These are phyloP conservation scores for Actenoides lindsayi DNA, from an alignment of 2,113 vertebrate genomes.

Conservation along the genomic window DNA sequence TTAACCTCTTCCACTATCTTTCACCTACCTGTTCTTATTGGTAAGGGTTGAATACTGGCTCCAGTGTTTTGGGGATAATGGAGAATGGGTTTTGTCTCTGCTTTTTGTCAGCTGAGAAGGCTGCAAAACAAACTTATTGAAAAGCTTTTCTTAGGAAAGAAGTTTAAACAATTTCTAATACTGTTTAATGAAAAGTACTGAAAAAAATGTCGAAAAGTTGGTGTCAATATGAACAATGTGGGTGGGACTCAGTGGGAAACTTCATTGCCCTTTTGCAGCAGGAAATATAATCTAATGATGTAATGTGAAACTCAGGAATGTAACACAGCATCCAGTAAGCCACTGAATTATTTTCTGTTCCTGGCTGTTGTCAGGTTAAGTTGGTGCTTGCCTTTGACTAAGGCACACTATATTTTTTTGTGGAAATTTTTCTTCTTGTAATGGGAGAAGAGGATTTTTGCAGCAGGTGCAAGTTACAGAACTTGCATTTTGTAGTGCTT, in stretches of 20 bases:
- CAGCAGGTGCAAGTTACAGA: neutral
- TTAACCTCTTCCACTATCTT: neutral
- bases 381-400: neutral
- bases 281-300: constrained; percentile 46
- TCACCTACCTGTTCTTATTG: neutral
- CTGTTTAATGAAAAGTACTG: neutral
- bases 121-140: neutral
- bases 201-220: neutral
- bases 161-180: neutral
- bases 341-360: constrained; percentile 19
- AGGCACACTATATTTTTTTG: neutral
- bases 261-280: constrained; percentile 8
- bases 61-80: neutral
- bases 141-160: neutral
- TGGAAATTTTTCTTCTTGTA: neutral
- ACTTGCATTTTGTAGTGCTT: neutral
- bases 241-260: constrained; percentile 8
- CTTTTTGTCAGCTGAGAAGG: neutral
- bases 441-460: neutral
- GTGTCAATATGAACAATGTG: neutral
- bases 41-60: neutral
- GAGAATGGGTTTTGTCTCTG: neutral
- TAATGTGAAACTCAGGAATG: constrained; percentile 48
- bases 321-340: neutral
- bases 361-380: neutral